A percentile compares a stretch with the other conserved stretches of the same genome.
phyloP scores from a whole-genome alignment of 2,113 vertebrate species.

The Cynoglossus semilaevis region DNA sequence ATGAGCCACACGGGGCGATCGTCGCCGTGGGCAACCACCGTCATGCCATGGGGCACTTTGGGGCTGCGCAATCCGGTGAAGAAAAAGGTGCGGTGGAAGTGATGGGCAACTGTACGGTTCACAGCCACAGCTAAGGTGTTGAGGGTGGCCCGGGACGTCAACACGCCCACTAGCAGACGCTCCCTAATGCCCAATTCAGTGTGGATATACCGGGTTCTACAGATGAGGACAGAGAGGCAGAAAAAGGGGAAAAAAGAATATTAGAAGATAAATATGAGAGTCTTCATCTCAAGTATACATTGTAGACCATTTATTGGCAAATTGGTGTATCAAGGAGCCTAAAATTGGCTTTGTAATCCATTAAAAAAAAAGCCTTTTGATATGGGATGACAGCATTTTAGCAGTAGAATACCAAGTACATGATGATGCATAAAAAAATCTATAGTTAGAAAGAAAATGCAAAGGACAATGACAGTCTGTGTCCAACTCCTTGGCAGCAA shows the following conservation, averaged over 20 bases:
- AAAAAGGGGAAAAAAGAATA: neutral
- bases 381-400: too few species aligned
- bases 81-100: constrained; percentile 89
- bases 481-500: too few species aligned
- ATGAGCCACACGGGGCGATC: constrained; percentile 97
- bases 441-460: too few species aligned
- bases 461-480: too few species aligned
- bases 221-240: constrained; percentile 5
- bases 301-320: too few species aligned
- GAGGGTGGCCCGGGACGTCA: constrained; percentile 88
- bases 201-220: constrained; percentile 95
- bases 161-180: constrained; percentile 86
- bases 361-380: too few species aligned
- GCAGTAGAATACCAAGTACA: too few species aligned
- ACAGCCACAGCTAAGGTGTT: constrained; percentile 89
- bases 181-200: constrained; percentile 95
- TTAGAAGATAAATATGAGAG: neutral
- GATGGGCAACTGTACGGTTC: constrained; percentile 91
- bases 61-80: constrained; percentile 89
- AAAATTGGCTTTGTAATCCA: too few species aligned
- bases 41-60: constrained; percentile 89
- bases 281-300: too few species aligned
- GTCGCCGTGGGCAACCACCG: constrained; percentile 88
- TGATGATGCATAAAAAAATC: too few species aligned
- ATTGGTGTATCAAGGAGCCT: too few species aligned